Percentiles rank a stretch among this genome's conserved stretches.
phyloP scores from a whole-genome alignment of 1,140 invertebrate species.

The Mercenaria mercenaria region DNA sequence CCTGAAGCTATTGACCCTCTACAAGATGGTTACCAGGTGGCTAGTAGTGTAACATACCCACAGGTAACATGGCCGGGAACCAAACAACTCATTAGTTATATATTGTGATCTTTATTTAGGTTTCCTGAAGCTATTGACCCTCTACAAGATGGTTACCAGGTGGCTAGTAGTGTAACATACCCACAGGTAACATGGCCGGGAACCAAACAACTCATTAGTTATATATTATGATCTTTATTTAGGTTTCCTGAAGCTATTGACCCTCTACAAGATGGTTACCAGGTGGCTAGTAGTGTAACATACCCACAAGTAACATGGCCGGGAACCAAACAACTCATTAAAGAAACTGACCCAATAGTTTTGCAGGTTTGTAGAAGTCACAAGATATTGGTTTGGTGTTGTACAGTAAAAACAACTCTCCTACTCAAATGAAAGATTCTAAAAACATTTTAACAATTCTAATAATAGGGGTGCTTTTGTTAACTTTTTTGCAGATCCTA shows the following conservation, averaged over 20 bases:
- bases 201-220: constrained; percentile 60
- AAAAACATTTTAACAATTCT: not conserved
- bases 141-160: constrained; percentile 55
- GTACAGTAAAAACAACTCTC: no score
- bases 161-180: constrained; percentile 62
- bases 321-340: constrained; percentile 68
- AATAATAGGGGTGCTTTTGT: no score
- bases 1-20: no score
- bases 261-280: constrained; percentile 55
- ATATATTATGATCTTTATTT: no score
- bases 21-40: no score
- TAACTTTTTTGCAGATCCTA: no score
- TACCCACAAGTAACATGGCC: constrained; percentile 69
- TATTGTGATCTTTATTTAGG: constrained; percentile 64
- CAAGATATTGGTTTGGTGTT: not conserved
- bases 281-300: constrained; percentile 61
- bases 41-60: no score
- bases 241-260: constrained; percentile 71
- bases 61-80: no score
- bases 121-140: constrained; percentile 68
- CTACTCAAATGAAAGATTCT: not conserved
- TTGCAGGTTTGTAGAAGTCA: constrained; percentile 65
- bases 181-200: constrained; percentile 71
- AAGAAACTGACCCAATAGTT: constrained; percentile 59
- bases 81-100: no score